Conservation (phyloP, 2,797 vertebrate species). For the Peromyscus melanophrys region DNA sequence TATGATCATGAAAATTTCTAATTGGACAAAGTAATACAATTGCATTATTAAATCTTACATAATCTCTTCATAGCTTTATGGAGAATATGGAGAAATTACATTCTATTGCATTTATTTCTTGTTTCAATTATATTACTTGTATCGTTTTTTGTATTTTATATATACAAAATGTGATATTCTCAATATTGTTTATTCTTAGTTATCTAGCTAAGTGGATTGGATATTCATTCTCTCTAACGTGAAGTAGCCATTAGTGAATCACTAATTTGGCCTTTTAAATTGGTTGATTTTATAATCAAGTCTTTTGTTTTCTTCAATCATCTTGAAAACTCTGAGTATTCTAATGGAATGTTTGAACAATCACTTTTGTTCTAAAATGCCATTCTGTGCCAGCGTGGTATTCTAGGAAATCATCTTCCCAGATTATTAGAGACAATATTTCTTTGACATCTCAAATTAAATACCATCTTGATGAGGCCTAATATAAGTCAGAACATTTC, state of each 20-base stretch:
- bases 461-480: not conserved
- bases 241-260: not conserved
- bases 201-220: not conserved
- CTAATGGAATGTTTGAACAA: not conserved
- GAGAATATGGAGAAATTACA: not conserved
- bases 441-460: not conserved
- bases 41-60: not conserved
- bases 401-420: not conserved
- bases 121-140: not conserved
- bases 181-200: not conserved
- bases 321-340: not conserved
- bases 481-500: not conserved
- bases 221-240: not conserved
- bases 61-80: not conserved
- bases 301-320: not conserved
- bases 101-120: not conserved
- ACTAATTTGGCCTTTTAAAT: not conserved
- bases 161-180: not conserved
- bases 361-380: constrained; percentile 26
- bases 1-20: not conserved
- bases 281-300: not conserved
- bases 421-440: not conserved
- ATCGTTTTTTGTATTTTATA: not conserved
- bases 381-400: not conserved
- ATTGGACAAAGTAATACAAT: not conserved